Evolutionary conservation across 92 coral and sea anemone species (phyloP).

Genomic region (Pocillopora meandrina): DNA sequence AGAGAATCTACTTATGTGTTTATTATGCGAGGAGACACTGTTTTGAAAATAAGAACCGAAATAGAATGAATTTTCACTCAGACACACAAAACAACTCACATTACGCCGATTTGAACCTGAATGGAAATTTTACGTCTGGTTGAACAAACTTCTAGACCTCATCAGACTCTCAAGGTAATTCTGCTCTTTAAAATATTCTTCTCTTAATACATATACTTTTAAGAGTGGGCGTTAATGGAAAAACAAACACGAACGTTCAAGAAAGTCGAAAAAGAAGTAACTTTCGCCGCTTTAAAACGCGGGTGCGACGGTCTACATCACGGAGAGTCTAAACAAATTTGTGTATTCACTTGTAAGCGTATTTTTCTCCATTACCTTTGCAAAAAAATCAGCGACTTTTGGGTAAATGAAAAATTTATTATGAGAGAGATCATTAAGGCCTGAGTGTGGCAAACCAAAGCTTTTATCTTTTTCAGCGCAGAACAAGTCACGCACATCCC

Average conservation of each 20-base stretch:
- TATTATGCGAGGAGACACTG: background rate
- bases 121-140: background rate
- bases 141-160: background rate
- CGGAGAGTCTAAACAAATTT: background rate
- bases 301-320: background rate
- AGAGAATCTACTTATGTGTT: background rate
- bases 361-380: background rate
- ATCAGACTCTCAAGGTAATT: background rate
- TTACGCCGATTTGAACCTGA: background rate
- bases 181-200: background rate
- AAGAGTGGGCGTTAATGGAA: too few species aligned
- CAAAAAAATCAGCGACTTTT: constrained; percentile 4
- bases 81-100: background rate
- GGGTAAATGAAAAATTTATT: background rate
- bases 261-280: background rate
- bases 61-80: background rate
- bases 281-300: background rate
- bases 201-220: background rate
- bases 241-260: background rate
- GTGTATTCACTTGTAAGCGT: background rate
- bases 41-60: background rate
- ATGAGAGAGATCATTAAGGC: constrained; percentile 3
- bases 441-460: constrained; percentile 1
- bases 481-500: constrained; percentile 31
- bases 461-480: constrained; percentile 1